Percentiles rank a stretch among this genome's conserved stretches.
These are phyloP conservation scores for Microcebus tavaratra DNA, from an alignment of 2,113 vertebrate species.

Conservation along the genomic window DNA sequence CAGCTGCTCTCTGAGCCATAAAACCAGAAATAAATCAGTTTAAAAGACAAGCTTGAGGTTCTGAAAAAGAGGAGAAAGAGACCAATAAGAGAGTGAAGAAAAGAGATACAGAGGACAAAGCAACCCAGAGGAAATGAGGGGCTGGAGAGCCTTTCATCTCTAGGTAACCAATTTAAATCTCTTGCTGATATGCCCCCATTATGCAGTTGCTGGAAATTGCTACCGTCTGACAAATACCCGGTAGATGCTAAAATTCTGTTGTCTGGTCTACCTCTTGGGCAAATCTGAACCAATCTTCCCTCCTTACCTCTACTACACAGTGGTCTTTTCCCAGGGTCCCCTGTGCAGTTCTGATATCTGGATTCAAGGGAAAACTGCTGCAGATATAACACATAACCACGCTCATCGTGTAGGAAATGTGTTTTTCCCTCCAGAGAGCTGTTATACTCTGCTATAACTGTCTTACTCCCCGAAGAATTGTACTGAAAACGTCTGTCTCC, in stretches of 20 bases:
- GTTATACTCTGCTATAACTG: neutral
- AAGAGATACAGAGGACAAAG: constrained; percentile 48
- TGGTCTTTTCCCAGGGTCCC: neutral
- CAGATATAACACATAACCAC: neutral
- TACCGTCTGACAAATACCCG: constrained; percentile 44
- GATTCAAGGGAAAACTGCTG: constrained; percentile 16
- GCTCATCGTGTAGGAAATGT: neutral
- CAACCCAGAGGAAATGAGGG: neutral
- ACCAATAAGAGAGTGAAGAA: constrained; percentile 17
- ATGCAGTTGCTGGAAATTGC: constrained; percentile 49
- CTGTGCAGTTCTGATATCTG: neutral
- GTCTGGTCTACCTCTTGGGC: neutral
- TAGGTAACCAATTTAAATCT: constrained; percentile 48
- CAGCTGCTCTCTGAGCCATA: constrained; percentile 45
- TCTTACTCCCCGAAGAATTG: neutral
- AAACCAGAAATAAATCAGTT: constrained; percentile 70
- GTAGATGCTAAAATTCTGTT: neutral
- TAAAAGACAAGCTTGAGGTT: constrained; percentile 63
- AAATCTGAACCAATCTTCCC: constrained; percentile 50
- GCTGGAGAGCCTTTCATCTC: constrained; percentile 44
- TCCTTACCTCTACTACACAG: neutral
- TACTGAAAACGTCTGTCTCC: constrained; percentile 22
- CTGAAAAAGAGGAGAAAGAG: constrained; percentile 55
- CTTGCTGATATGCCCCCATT: neutral
- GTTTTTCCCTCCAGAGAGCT: neutral